Conservation (phyloP, 2,888 invertebrate genomes). For the Nemurella pictetii region DNA sequence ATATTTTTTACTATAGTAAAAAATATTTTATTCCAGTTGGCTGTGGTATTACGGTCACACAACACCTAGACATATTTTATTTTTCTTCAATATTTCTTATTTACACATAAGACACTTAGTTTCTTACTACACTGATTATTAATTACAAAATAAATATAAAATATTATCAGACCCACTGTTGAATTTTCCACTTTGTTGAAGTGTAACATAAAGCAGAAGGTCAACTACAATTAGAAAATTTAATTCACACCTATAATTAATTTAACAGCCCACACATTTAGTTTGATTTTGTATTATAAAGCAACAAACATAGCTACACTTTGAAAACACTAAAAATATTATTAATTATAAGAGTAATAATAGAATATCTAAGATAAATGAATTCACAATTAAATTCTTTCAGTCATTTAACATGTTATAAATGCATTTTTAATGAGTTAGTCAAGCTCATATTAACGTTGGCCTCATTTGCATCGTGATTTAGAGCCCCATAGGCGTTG, state of each 20-base stretch:
- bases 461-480: neutral
- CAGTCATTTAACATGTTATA: neutral
- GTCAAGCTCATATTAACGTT: neutral
- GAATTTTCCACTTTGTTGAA: no score
- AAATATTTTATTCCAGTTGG: neutral
- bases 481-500: no score
- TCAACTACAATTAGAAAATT: neutral
- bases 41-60: neutral
- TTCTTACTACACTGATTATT: neutral
- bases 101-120: neutral
- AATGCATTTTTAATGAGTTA: neutral
- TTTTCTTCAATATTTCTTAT: neutral
- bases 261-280: slow-evolving; percentile 2
- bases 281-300: neutral
- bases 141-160: neutral
- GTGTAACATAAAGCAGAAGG: no score
- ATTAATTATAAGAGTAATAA: neutral
- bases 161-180: no score
- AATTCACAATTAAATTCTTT: neutral
- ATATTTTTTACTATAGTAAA: no score
- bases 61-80: neutral
- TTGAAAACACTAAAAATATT: neutral
- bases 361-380: neutral
- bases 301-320: neutral
- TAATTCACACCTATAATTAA: neutral